Evolutionary conservation across 2,888 invertebrate species (phyloP).

Genomic region (Achlya flavicornis): DNA sequence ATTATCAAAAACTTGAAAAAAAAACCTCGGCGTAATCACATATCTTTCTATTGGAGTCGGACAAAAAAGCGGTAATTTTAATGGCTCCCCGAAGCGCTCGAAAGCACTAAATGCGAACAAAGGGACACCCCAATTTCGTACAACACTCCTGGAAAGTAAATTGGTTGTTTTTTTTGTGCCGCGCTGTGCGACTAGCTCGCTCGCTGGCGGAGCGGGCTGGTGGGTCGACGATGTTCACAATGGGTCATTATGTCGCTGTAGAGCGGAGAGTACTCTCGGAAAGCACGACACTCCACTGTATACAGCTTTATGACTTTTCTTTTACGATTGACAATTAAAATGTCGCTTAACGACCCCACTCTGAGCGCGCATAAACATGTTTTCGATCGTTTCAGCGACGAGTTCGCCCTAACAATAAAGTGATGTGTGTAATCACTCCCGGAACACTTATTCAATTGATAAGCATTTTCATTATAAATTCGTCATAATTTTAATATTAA

Average conservation of each 20-base stretch:
- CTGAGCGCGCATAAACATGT: conserved; percentile 42
- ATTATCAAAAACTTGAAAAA: conserved; percentile 33
- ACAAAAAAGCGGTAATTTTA: conserved; percentile 54
- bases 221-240: conserved; percentile 31
- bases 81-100: conserved; percentile 53
- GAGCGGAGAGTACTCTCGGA: conserved; percentile 22
- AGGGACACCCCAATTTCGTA: conserved; percentile 48
- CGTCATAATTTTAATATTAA: not conserved
- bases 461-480: not conserved
- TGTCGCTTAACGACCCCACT: conserved; percentile 47
- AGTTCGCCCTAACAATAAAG: conserved; percentile 13
- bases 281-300: conserved; percentile 31
- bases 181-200: conserved; percentile 29
- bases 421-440: not conserved
- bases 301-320: conserved; percentile 53
- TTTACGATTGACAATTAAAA: conserved; percentile 58
- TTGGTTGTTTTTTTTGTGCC: conserved; percentile 54
- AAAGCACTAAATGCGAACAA: conserved; percentile 46
- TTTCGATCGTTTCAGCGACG: conserved; percentile 32
- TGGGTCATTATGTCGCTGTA: conserved; percentile 39
- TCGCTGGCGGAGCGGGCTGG: conserved; percentile 14
- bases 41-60: conserved; percentile 40
- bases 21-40: conserved; percentile 38
- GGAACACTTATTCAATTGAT: not conserved
- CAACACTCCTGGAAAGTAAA: conserved; percentile 41